Evolutionary conservation across 2,797 vertebrate genomes (phyloP).

Genomic region (Phyllotis vaccarum): DNA sequence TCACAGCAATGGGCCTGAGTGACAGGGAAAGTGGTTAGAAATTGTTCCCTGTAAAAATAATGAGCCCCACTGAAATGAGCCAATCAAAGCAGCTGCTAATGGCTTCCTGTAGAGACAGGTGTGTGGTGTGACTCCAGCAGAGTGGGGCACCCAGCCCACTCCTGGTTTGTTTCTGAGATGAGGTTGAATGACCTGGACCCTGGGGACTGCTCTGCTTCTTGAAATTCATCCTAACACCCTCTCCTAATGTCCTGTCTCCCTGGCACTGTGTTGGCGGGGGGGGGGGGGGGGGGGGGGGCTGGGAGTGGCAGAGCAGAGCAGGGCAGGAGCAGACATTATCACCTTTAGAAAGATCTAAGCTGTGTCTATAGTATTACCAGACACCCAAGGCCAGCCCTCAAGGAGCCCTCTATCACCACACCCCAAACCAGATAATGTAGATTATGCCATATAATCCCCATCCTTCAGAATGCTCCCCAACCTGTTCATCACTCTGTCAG

Average conservation of each 20-base stretch:
- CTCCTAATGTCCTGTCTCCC: not conserved
- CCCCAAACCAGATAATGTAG: fast-evolving
- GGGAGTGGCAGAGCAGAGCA: fast-evolving
- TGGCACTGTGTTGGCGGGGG: fast-evolving
- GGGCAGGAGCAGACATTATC: fast-evolving
- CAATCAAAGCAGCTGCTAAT: conserved; percentile 70
- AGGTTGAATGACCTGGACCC: fast-evolving
- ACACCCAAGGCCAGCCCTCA: fast-evolving
- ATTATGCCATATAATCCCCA: fast-evolving
- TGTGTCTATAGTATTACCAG: fast-evolving
- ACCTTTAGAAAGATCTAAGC: not conserved
- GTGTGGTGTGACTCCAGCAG: not conserved
- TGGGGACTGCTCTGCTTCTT: not conserved
- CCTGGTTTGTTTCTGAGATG: not conserved
- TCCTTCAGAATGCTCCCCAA: not conserved
- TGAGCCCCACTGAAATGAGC: conserved; percentile 45
- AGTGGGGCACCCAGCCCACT: not conserved
- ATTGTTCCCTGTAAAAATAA: conserved; percentile 76
- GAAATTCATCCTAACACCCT: too few relatives aligned
- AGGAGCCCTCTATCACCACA: fast-evolving
- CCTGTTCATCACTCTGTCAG: fast-evolving
- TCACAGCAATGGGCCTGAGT: conserved; percentile 63
- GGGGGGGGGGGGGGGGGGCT: too few relatives aligned
- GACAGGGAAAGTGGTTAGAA: conserved; percentile 80
- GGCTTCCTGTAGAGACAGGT: conserved; percentile 65